Evolutionary conservation across 2,888 invertebrate genomes (phyloP).

Genomic region (Tetrapedia diversipes): DNA sequence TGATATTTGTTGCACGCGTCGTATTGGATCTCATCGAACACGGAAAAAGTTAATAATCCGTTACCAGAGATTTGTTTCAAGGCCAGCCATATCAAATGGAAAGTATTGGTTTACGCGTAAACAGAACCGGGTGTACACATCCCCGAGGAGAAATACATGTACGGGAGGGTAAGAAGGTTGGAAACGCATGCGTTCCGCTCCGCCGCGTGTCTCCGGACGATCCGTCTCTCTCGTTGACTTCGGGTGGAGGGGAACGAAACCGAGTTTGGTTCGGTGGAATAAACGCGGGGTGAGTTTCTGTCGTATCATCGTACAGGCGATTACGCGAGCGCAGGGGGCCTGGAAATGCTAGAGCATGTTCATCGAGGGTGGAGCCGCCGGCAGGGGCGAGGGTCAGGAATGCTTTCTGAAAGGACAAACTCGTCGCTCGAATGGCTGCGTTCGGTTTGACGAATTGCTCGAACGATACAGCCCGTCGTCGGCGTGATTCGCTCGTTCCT

Average conservation of each 20-base stretch:
- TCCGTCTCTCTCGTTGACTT: conserved; percentile 23
- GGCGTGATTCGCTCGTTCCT: conserved; percentile 12
- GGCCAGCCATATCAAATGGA: not conserved
- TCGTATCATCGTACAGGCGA: conserved; percentile 67
- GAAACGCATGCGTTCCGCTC: conserved; percentile 56
- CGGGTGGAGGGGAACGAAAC: conserved; percentile 27
- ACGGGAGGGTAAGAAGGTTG: not conserved
- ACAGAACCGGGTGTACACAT: not conserved
- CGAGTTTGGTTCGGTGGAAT: conserved; percentile 57
- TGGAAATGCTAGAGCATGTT: conserved; percentile 47
- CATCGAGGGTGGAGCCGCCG: conserved; percentile 56
- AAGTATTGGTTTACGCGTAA: not conserved
- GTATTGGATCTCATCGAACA: too few species aligned
- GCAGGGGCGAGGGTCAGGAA: conserved; percentile 57
- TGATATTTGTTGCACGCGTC: too few species aligned
- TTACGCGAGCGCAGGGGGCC: conserved; percentile 55
- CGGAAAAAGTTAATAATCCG: too few species aligned
- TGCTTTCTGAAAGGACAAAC: conserved; percentile 55
- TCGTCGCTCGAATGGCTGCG: conserved; percentile 32
- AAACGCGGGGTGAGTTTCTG: conserved; percentile 65
- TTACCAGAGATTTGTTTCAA: not conserved
- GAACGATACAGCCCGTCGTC: not conserved
- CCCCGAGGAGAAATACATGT: not conserved
- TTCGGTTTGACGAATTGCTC: conserved; percentile 34
- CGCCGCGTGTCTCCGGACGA: conserved; percentile 34